A percentile compares a stretch with the other conserved stretches of the same genome.
Evolutionary conservation across 2,797 vertebrate species (phyloP).

Genomic region (Babyrousa celebensis): DNA sequence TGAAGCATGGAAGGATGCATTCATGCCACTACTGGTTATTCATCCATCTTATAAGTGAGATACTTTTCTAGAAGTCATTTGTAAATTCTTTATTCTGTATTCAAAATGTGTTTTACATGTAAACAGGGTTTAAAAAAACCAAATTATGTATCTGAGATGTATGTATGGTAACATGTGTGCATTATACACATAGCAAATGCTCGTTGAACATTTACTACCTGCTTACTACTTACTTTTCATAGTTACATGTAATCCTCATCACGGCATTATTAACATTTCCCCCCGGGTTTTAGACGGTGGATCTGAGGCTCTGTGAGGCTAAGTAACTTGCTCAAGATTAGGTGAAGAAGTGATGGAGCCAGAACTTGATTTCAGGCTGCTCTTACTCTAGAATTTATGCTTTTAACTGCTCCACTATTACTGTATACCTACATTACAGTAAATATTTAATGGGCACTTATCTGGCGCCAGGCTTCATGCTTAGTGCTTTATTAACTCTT

Average conservation of each 20-base stretch:
- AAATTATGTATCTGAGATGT: background rate
- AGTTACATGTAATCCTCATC: background rate
- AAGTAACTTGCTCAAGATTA: background rate
- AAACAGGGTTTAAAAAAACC: background rate
- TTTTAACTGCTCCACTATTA: background rate
- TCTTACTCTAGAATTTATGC: background rate
- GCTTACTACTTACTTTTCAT: background rate
- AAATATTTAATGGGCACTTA: background rate
- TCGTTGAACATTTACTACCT: background rate
- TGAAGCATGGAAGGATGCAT: background rate
- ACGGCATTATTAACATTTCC: background rate
- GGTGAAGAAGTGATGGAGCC: background rate
- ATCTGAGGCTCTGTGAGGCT: background rate
- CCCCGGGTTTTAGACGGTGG: background rate
- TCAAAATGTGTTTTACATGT: background rate
- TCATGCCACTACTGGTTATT: background rate
- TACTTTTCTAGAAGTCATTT: background rate
- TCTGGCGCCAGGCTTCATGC: background rate
- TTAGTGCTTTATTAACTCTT: background rate
- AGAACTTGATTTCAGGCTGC: background rate
- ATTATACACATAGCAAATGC: background rate
- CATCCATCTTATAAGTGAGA: background rate
- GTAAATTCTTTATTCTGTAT: background rate
- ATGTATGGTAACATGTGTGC: background rate
- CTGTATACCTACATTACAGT: background rate